These are phyloP conservation scores for Corythaeola cristata DNA, from an alignment of 2,113 vertebrate genomes.

Conservation along the genomic window DNA sequence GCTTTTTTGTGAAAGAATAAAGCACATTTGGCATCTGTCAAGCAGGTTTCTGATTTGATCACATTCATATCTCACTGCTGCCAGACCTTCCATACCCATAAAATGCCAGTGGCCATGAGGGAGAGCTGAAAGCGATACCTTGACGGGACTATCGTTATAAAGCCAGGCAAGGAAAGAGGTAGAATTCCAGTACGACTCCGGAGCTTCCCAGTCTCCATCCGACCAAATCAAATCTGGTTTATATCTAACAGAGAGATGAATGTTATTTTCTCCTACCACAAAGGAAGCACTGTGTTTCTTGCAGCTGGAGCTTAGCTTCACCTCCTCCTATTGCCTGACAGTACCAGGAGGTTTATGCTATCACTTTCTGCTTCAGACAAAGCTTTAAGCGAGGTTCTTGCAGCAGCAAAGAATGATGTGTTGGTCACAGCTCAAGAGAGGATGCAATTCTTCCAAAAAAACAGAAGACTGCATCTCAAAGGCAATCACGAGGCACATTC, in stretches of 20 bases:
- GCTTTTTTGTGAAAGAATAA: background rate
- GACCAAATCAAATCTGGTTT: conserved; percentile 96
- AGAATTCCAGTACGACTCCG: conserved; percentile 95
- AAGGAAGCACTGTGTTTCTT: background rate
- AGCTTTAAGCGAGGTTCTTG: background rate
- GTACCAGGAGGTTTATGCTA: background rate
- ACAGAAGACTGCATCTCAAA: background rate
- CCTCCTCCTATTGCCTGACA: background rate
- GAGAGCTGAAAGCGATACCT: conserved; percentile 71
- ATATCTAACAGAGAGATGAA: conserved; percentile 76
- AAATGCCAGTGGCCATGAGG: background rate
- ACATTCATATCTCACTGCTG: background rate
- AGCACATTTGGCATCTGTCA: background rate
- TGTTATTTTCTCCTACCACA: background rate
- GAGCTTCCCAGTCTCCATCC: conserved; percentile 95
- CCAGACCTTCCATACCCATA: background rate
- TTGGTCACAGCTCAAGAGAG: background rate
- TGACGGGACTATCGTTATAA: conserved; percentile 94
- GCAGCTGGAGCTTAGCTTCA: rapidly evolving
- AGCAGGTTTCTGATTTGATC: background rate
- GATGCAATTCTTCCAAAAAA: background rate
- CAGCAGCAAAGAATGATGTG: background rate
- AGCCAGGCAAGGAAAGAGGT: conserved; percentile 94
- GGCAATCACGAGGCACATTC: background rate
- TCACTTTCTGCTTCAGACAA: background rate